Conservation (phyloP, 64 coral and sea anemone species). For the Acropora yongei region DNA sequence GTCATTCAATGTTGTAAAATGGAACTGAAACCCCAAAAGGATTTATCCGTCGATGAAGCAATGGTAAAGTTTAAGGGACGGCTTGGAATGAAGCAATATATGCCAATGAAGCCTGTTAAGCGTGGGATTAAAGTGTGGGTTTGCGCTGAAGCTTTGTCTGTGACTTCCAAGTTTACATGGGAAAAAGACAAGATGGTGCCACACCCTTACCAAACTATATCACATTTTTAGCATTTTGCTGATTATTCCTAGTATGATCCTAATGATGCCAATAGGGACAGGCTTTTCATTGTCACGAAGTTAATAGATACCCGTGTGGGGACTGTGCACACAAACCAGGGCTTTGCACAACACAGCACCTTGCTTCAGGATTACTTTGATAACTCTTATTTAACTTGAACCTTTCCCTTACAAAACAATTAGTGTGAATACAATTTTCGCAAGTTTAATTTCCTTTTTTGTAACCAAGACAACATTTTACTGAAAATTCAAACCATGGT, state of each 20-base stretch:
- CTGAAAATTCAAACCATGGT: too few species aligned
- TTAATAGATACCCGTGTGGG: too few species aligned
- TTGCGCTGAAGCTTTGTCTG: conserved; percentile 43
- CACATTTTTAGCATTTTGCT: conserved; percentile 45
- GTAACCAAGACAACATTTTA: too few species aligned
- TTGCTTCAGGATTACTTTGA: too few species aligned
- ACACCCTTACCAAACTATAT: conserved; percentile 12
- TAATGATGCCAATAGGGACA: conserved; percentile 9
- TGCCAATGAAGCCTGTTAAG: conserved; percentile 69
- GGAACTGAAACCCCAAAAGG: background rate
- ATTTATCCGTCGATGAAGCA: conserved; percentile 45
- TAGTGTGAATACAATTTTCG: too few species aligned
- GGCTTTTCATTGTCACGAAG: conserved; percentile 19
- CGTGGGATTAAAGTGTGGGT: conserved; percentile 66
- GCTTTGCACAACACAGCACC: too few species aligned
- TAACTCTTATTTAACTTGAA: too few species aligned
- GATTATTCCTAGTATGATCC: conserved; percentile 8
- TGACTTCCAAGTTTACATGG: conserved; percentile 53
- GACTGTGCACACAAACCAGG: too few species aligned
- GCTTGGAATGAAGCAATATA: conserved; percentile 58
- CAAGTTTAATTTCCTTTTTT: too few species aligned
- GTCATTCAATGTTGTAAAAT: conserved; percentile 8
- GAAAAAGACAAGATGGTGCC: conserved; percentile 53
- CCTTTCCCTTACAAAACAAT: too few species aligned
- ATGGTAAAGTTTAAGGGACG: conserved; percentile 46